Conservation (phyloP, 2,797 vertebrate species). For the Rhinella marina region DNA sequence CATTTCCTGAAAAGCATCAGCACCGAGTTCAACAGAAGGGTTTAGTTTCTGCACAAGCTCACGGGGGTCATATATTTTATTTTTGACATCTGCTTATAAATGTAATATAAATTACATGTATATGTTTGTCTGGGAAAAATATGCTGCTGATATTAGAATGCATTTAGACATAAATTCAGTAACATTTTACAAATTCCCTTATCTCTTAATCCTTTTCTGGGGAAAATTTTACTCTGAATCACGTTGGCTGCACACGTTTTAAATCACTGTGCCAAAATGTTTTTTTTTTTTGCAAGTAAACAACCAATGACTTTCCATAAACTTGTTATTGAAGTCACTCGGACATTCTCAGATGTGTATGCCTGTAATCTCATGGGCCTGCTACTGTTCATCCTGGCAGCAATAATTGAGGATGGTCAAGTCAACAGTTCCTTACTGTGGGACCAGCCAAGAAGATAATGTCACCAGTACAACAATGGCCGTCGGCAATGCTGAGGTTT, state of each 20-base stretch:
- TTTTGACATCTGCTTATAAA: slow-evolving; percentile 11
- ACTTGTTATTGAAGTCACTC: too few relatives aligned
- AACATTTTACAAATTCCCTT: background rate
- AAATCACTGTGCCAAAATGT: background rate
- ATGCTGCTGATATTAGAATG: background rate
- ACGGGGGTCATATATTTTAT: background rate
- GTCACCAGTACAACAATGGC: too few relatives aligned
- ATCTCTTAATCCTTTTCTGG: background rate
- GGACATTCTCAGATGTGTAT: too few relatives aligned
- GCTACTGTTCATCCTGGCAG: too few relatives aligned
- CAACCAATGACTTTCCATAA: background rate
- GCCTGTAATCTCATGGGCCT: too few relatives aligned
- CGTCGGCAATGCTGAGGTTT: too few relatives aligned
- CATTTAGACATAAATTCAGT: background rate
- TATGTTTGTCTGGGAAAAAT: background rate
- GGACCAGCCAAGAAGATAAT: too few relatives aligned
- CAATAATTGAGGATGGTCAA: too few relatives aligned
- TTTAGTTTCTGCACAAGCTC: slow-evolving; percentile 5
- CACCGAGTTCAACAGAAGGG: slow-evolving; percentile 7
- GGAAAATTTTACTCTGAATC: background rate
- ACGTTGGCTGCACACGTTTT: background rate
- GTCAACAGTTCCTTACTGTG: too few relatives aligned
- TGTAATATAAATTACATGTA: background rate
- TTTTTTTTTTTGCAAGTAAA: background rate
- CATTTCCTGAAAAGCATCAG: slow-evolving; percentile 57